These are phyloP conservation scores for Berghia stephanieae DNA, from an alignment of 1,140 invertebrate species.

Conservation along the genomic window DNA sequence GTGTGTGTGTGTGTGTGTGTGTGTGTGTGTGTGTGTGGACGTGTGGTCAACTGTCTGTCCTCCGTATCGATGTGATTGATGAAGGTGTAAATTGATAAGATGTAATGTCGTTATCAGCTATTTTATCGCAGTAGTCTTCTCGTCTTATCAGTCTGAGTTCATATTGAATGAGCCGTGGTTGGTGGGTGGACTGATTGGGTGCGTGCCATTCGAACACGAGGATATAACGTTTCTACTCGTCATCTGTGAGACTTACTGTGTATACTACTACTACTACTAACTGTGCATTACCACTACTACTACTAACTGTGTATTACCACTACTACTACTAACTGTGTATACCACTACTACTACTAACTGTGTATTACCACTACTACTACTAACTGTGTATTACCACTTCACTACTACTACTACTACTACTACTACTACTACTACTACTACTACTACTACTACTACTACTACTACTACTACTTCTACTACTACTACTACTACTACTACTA, in stretches of 20 bases:
- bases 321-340: neutral
- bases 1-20: too few species aligned
- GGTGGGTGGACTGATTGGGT: neutral
- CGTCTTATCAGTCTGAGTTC: too few species aligned
- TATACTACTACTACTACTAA: neutral
- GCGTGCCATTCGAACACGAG: neutral
- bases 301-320: neutral
- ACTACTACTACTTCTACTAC: conserved; percentile 4
- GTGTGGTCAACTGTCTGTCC: too few species aligned
- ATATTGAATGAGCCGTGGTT: neutral
- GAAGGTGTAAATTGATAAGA: too few species aligned
- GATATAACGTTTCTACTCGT: neutral
- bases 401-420: neutral
- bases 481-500: conserved; percentile 14
- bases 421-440: conserved; percentile 10
- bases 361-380: neutral
- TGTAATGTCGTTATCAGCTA: too few species aligned
- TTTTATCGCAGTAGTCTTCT: too few species aligned
- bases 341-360: neutral
- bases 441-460: conserved; percentile 18
- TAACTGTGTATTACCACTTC: neutral
- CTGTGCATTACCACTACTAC: neutral
- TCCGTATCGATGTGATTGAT: too few species aligned
- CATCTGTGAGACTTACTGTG: neutral
- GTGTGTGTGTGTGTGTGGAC: too few species aligned